Conservation (phyloP, 2,113 vertebrate species). For the Nicator chloris region DNA sequence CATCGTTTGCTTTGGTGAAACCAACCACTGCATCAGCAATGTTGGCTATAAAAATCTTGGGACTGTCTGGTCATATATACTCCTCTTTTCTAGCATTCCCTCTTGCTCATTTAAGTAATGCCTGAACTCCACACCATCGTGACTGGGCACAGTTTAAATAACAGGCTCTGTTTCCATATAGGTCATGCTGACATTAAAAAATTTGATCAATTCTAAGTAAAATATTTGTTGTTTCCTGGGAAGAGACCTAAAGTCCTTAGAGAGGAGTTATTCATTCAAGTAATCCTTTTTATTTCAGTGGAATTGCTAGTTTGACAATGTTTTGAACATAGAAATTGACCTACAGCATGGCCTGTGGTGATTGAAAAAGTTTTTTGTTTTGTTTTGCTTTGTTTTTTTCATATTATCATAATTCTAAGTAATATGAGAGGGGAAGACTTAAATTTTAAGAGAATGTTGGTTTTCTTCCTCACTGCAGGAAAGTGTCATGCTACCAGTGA, state of each 20-base stretch:
- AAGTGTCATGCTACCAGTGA: not conserved
- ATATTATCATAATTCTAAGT: not conserved
- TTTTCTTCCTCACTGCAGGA: not conserved
- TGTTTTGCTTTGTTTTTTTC: too few relatives aligned
- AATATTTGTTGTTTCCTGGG: constrained; percentile 16
- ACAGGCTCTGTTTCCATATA: not conserved
- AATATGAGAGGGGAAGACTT: not conserved
- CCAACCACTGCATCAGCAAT: not conserved
- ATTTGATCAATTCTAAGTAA: not conserved
- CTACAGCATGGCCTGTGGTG: not conserved
- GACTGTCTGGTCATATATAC: not conserved
- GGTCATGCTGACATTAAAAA: not conserved
- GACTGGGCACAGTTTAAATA: not conserved
- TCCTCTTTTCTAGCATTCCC: not conserved
- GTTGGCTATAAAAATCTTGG: not conserved
- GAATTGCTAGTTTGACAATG: not conserved
- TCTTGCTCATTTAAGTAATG: not conserved
- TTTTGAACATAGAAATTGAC: not conserved
- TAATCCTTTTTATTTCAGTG: not conserved
- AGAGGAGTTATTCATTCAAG: not conserved
- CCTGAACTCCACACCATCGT: not conserved
- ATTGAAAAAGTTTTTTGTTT: not conserved
- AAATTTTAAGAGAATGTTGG: not conserved
- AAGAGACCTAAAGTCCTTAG: not conserved
- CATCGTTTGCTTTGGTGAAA: not conserved